Base-by-base conservation (phyloP, 2,797 vertebrate genomes). In the Cryptoblepharus egeriae region DNA sequence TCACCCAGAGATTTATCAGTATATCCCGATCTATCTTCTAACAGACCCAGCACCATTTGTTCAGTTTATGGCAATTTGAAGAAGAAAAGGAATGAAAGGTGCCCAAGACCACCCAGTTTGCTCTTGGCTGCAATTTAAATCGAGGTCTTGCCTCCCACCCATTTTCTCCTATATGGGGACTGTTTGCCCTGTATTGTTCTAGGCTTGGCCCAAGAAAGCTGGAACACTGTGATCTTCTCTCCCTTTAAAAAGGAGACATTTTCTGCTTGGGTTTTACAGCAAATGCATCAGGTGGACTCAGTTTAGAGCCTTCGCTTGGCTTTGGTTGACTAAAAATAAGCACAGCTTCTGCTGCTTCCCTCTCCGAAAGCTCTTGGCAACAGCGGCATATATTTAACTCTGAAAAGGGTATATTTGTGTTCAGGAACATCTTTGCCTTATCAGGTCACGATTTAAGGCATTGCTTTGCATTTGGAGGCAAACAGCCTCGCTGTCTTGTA, bases 271-370 rank as follows among this genome's bases (percentile, higher is more conserved):
- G 13, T 8, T 42, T 78, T 84, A 20, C 42, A 58, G 79, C 83
- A 76, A 67, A 75, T 77, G 28, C 88, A 82, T 68, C 2, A 64
- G 72, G 79, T 73, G 49, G 81, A 81, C 73, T 80, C 12, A 85
- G 15, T 82, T 85, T 9, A 55, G 18, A 55, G 30, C 30, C 49
- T 39, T 26, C 11, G 60, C 26, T 58, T 45, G 28, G 24, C 11
- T 71, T 24, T 20, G 39, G 42, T 32, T n/a, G 79, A 91, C 92
- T 95, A 93, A 93, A 94, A 94, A 95, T 91, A 94, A 90, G 77
- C 64, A 74, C 1, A 32, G 3, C 77, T 92, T 88, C 39, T 71
- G 77, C 78, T 83, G 67, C 89, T 91, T 88, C 24, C 90, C 52
- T 88, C 83, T 82, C 79, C 42, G n/a, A 67, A 90, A 90, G 74